Percentiles rank a stretch among this genome's conserved stretches.
Evolutionary conservation across 1,140 invertebrate genomes (phyloP).

Genomic region (Drosophila tsacasi): DNA sequence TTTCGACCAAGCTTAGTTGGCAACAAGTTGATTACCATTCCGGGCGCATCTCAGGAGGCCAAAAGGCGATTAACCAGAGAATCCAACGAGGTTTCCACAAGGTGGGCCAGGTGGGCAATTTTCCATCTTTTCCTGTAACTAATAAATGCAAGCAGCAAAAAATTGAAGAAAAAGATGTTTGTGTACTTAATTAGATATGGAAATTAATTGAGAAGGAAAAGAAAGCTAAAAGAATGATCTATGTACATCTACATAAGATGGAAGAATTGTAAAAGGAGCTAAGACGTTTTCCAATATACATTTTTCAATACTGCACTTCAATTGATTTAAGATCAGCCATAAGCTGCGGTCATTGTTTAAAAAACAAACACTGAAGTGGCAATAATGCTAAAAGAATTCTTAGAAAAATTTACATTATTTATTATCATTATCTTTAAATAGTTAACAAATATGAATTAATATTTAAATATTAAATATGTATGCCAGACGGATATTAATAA

Average conservation of each 20-base stretch:
- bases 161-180: neutral
- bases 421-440: too few relatives aligned
- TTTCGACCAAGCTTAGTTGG: neutral
- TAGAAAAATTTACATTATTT: neutral
- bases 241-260: neutral
- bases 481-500: neutral
- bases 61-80: constrained; percentile 13
- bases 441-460: neutral
- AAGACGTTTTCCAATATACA: neutral
- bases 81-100: neutral
- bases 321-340: neutral
- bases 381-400: neutral
- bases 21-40: constrained; percentile 21
- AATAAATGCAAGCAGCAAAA: constrained; percentile 1
- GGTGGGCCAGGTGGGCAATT: constrained; percentile 2
- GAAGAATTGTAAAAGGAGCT: neutral
- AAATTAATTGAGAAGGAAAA: too few relatives aligned
- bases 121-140: neutral
- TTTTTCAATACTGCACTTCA: too few relatives aligned
- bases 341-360: too few relatives aligned
- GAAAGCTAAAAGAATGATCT: neutral
- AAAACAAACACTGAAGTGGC: too few relatives aligned
- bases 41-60: constrained; percentile 9
- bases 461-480: neutral
- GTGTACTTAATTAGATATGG: neutral